These are phyloP conservation scores for Pantherophis vulpinus DNA, from an alignment of 2,797 vertebrate species.

Conservation along the genomic window DNA sequence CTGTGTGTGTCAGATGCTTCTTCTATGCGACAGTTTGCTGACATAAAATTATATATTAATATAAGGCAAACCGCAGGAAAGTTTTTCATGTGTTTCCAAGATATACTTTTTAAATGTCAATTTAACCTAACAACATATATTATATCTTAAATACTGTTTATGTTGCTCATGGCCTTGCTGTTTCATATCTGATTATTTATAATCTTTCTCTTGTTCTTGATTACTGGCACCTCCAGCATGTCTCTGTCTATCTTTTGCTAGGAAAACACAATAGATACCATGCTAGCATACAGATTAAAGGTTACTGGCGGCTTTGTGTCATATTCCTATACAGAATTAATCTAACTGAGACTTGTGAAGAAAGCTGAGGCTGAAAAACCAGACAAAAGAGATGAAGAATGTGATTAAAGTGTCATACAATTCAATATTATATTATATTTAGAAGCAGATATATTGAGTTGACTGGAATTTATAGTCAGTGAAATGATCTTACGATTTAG, in stretches of 20 bases:
- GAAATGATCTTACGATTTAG: not conserved
- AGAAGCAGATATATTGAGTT: not conserved
- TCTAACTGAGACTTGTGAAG: not conserved
- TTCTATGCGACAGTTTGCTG: conserved; percentile 57
- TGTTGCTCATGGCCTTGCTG: conserved; percentile 42
- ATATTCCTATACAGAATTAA: not conserved
- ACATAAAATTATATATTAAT: conserved; percentile 54
- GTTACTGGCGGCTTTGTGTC: not conserved
- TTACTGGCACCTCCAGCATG: conserved; percentile 29
- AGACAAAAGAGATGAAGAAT: not conserved
- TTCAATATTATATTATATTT: not conserved
- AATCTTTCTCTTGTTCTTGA: conserved; percentile 51
- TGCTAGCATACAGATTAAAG: conserved; percentile 9
- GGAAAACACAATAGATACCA: conserved; percentile 1
- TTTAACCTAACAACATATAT: conserved; percentile 56
- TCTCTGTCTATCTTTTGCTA: conserved; percentile 43
- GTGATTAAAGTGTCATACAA: not conserved
- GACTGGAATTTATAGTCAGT: too few relatives aligned
- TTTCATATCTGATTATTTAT: conserved; percentile 19
- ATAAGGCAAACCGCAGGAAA: conserved; percentile 46
- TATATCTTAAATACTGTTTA: conserved; percentile 61
- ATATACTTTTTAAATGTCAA: conserved; percentile 55
- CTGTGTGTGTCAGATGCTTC: conserved; percentile 34
- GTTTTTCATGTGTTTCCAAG: conserved; percentile 65
- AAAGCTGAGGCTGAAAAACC: not conserved